Base-by-base conservation (phyloP, 2,113 vertebrate species). In the Alaudala cheleensis region DNA sequence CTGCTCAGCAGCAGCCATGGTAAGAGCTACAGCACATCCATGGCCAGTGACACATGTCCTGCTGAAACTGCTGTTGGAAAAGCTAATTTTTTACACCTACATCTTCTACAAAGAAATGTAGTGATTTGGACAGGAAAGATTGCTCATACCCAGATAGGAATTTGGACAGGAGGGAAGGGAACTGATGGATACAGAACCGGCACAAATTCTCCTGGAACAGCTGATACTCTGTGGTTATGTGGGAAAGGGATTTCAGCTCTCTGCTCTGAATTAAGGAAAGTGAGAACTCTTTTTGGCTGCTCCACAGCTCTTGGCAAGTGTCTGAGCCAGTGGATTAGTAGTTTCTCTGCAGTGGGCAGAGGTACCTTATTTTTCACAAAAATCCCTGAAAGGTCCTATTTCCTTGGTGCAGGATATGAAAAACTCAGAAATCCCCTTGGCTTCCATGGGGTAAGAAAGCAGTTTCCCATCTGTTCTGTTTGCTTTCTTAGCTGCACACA, bases 191-290 rank as follows among this genome's bases (percentile, higher is more conserved):
- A 47, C 2, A 7, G 53, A 92, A 69, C 24, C 80, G n/a, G 13
- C 53, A 76, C 31, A 90, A 26, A 72, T 86, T 90, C 4, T 12
- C 45, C 53, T 76, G 37, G 31, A 85, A 85, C 82, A 92, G 53
- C 49, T 88, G 33, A 39, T 88, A 44, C 8, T 65, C 60, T 82
- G 40, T 76, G 79, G 42, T 92, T 90, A 86, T 0, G 4, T 81
- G 71, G 71, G 50, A 96, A 84, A 80, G 50, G 64, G 45, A 93
- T 92, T 92, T 92, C 79, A 94, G n/a, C 54, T 77, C 31, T 88
- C 37, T 91, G 16, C 47, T 90, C 88, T 86, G 74, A 94, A 65
- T 92, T 65, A 90, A 76, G 58, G 50, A 73, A 90, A 72, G 45
- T 69, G 71, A 72, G 82, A 92, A 90, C 12, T 69, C 66, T 33